Percentiles rank a stretch among this genome's conserved stretches.
phyloP scores from a whole-genome alignment of 2,113 vertebrate species.

The Sinocyclocheilus maitianheensis region DNA sequence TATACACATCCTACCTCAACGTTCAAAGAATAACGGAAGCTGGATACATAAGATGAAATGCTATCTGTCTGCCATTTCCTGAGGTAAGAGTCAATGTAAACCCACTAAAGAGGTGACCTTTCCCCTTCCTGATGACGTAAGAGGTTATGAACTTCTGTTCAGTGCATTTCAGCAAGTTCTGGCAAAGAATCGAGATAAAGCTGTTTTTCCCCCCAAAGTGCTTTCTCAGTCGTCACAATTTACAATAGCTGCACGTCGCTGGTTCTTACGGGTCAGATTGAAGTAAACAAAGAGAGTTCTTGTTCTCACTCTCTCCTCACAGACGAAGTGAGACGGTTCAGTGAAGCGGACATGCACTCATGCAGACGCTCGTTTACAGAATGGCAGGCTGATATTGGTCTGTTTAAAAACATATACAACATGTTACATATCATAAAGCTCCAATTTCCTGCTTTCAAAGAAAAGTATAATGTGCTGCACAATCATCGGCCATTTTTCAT shows the following conservation, averaged over 20 bases:
- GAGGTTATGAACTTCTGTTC: constrained; percentile 17
- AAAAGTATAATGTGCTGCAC: neutral
- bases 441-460: neutral
- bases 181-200: neutral
- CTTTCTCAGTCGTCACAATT: neutral
- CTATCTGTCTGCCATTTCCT: neutral
- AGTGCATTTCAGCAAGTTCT: constrained; percentile 12
- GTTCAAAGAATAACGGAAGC: constrained; percentile 46
- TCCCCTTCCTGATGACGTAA: constrained; percentile 29
- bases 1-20: neutral
- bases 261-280: neutral
- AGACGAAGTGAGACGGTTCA: neutral
- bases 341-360: neutral
- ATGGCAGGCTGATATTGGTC: neutral
- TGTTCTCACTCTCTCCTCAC: neutral
- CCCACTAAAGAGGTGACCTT: constrained; percentile 39
- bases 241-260: constrained; percentile 18
- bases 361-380: neutral
- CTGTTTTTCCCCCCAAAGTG: neutral
- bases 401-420: neutral
- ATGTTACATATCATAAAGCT: neutral
- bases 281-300: constrained; percentile 19
- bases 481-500: constrained; percentile 1
- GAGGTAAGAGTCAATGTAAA: constrained; percentile 48
- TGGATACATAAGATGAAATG: neutral